Percentiles rank a stretch among this genome's conserved stretches.
phyloP scores from a whole-genome alignment of 2,113 vertebrate genomes.

The Spermophilus dauricus region DNA sequence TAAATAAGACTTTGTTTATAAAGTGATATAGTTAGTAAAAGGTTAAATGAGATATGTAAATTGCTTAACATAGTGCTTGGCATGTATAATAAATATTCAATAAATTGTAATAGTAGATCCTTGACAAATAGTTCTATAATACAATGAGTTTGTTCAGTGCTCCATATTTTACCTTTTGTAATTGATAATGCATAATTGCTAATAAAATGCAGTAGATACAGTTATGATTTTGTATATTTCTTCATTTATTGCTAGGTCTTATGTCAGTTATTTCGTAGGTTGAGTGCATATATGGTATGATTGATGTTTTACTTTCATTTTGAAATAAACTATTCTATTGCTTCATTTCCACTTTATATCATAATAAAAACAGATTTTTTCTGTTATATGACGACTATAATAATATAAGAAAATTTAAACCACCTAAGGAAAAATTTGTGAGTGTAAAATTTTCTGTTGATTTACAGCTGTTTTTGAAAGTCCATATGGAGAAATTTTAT shows the following conservation, averaged over 20 bases:
- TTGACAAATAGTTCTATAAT: constrained; percentile 7
- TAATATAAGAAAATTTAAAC: not conserved
- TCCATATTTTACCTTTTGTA: not conserved
- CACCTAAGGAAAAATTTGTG: not conserved
- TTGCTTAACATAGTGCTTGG: not conserved
- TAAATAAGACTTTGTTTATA: not conserved
- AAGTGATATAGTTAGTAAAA: not conserved
- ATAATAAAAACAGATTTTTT: not conserved
- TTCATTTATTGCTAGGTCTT: constrained; percentile 36
- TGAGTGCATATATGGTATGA: too few relatives aligned
- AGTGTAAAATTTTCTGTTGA: not conserved
- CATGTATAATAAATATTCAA: not conserved
- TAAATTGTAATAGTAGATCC: not conserved
- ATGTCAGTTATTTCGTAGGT: not conserved
- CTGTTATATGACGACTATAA: not conserved
- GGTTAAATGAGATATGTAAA: not conserved
- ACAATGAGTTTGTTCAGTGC: not conserved
- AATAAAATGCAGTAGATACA: not conserved
- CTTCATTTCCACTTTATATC: not conserved
- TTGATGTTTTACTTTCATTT: not conserved
- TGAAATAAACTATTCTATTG: not conserved
- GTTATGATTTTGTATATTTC: not conserved
- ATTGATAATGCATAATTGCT: not conserved
- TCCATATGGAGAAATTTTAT: not conserved
- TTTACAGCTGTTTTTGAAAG: not conserved